phyloP scores from a whole-genome alignment of 2,797 vertebrate species.

The Gymnothorax javanicus region DNA sequence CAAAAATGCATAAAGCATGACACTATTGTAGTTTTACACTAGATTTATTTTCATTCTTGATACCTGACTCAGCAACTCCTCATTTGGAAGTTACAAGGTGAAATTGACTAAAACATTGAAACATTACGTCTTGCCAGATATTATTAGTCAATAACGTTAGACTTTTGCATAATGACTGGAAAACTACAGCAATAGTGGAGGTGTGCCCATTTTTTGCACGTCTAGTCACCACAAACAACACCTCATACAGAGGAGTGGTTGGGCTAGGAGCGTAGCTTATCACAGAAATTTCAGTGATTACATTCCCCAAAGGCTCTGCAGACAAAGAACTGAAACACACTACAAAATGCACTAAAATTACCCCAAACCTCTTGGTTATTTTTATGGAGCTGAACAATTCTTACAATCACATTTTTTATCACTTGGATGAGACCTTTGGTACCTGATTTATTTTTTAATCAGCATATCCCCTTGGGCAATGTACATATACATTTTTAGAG shows the following conservation, averaged over 20 bases:
- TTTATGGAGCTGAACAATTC: background rate
- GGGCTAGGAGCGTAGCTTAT: background rate
- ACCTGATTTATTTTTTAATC: background rate
- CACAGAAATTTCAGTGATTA: constrained; percentile 2
- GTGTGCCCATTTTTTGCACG: constrained; percentile 3
- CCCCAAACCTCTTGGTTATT: background rate
- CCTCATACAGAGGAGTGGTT: constrained; percentile 10
- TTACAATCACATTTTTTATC: background rate
- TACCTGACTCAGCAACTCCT: no score
- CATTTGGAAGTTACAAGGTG: no score
- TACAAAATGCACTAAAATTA: background rate
- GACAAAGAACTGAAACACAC: background rate
- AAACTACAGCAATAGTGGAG: constrained; percentile 6
- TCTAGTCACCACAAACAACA: background rate
- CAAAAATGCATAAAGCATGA: no score
- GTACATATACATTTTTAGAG: background rate
- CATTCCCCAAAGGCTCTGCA: constrained; percentile 6
- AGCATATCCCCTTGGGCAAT: background rate
- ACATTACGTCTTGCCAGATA: no score
- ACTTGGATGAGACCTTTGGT: background rate
- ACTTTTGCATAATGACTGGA: background rate
- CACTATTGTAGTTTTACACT: no score
- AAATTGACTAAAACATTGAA: no score
- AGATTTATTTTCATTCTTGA: no score
- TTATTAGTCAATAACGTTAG: background rate